These are phyloP conservation scores for Orchestia grillus DNA, from an alignment of 1,140 invertebrate genomes.

Conservation along the genomic window DNA sequence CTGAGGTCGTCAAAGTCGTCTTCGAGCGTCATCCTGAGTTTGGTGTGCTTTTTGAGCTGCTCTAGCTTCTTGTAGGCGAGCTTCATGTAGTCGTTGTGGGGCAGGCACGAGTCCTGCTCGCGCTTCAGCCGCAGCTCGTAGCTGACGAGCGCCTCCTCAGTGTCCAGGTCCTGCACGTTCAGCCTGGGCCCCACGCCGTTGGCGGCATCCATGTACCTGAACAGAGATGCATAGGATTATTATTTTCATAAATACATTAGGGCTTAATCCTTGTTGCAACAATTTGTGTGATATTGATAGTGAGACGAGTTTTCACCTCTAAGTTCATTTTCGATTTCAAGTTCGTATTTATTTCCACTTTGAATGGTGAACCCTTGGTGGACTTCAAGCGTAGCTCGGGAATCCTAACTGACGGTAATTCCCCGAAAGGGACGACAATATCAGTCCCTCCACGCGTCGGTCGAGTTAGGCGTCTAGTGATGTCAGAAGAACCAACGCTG, in stretches of 20 bases:
- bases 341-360: no score
- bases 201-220: slow-evolving; percentile 57
- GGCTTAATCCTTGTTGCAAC: no score
- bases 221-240: not conserved
- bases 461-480: no score
- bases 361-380: no score
- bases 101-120: slow-evolving; percentile 6
- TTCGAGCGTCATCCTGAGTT: slow-evolving; percentile 57
- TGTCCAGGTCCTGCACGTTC: slow-evolving; percentile 53
- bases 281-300: no score
- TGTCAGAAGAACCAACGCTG: no score
- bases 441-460: no score
- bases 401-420: no score
- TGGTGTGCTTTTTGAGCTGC: slow-evolving; percentile 59
- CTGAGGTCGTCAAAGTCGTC: slow-evolving; percentile 65
- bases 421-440: no score
- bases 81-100: slow-evolving; percentile 63
- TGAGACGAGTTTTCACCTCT: no score
- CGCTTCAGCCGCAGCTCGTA: slow-evolving; percentile 53
- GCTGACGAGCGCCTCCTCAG: not conserved
- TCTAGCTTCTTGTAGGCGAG: slow-evolving; percentile 64
- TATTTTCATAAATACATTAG: not conserved
- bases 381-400: no score
- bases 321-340: no score
- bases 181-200: slow-evolving; percentile 62